Base-by-base conservation (phyloP, 2,888 invertebrate genomes). In the Ditylenchus weischeri region DNA sequence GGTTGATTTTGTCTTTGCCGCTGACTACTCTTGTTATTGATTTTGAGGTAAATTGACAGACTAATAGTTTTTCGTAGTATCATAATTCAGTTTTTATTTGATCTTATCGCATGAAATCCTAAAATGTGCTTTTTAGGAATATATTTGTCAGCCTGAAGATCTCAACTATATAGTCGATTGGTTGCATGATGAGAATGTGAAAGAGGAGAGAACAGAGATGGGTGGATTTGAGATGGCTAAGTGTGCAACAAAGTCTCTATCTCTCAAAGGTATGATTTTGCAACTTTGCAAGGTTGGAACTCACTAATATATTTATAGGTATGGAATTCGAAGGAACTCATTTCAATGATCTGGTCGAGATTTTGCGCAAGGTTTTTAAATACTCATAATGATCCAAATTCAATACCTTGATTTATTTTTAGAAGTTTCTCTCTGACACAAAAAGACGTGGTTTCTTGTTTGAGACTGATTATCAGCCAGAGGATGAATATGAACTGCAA, bases 381-480 rank as follows among this genome's bases (percentile, higher is more conserved):
- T 54, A 15, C n/a, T 54, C 10, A 15, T 10, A 23, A 11, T 54
- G 3, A 7, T 15, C 1, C 11, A 15, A 54, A 2, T 54, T 29
- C 1, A 21, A 18, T 51, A 8, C 19, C 7, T 54, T 54, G 11
- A 15, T 7, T 36, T 1, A 4, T 59, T 59, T 59, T 29, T 21
- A 59, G 59, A 19, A 11, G 35, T 59, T 59, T 36, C 23, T 59
- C 10, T 38, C 21, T n/a, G 59, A 59, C 19, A n/a, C n/a, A 2
- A 59, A 23, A 36, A 35, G 36, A 36, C 36, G 59, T 11, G 29
- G 1, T 35, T 59, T 19, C 29, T 23, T 59, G 13, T 35, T 59
- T 35, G 59, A 59, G 59, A 36, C 59, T 13, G 59, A 59, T 35
- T 59, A 36, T n/a, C 19, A 59, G 36, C 59, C 59, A 15, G 59